Percentiles rank a stretch among this genome's conserved stretches.
Conservation (phyloP, 2,888 invertebrate species). For the Laspeyria flexula region DNA sequence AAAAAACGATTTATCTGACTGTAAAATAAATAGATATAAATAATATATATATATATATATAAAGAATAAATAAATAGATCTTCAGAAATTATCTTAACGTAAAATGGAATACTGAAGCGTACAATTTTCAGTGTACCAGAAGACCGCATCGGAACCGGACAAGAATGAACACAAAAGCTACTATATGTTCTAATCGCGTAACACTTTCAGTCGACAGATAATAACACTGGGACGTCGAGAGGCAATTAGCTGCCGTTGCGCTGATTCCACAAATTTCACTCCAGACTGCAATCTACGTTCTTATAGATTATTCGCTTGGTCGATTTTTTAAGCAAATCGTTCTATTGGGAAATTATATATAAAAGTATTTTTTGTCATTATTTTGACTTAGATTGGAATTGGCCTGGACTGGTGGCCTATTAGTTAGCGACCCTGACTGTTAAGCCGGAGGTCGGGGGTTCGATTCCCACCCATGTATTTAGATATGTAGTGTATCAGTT, state of each 20-base stretch:
- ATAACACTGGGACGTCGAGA: conserved; percentile 36
- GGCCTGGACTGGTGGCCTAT: no score
- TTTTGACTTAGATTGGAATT: no score
- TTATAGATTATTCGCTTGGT: conserved; percentile 35
- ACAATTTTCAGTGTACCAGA: neutral
- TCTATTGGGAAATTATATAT: neutral
- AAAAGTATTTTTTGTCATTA: no score
- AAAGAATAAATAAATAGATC: neutral
- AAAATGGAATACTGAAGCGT: neutral
- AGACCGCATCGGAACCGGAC: conserved; percentile 5
- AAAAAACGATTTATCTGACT: no score
- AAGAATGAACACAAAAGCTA: neutral
- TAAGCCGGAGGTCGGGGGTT: no score
- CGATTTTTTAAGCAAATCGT: neutral
- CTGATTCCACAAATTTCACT: conserved; percentile 38
- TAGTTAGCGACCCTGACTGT: no score
- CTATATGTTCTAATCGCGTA: conserved; percentile 27
- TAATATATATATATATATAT: no score
- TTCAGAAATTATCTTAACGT: neutral
- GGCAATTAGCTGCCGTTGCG: conserved; percentile 37
- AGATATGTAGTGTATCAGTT: no score
- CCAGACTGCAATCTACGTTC: conserved; percentile 42
- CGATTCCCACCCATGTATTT: no score
- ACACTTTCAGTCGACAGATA: conserved; percentile 40
- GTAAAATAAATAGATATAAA: no score